Evolutionary conservation across 2,888 invertebrate genomes (phyloP), one percentile per base, ranked within the genome.

Genomic region (Saturnia japonica): DNA sequence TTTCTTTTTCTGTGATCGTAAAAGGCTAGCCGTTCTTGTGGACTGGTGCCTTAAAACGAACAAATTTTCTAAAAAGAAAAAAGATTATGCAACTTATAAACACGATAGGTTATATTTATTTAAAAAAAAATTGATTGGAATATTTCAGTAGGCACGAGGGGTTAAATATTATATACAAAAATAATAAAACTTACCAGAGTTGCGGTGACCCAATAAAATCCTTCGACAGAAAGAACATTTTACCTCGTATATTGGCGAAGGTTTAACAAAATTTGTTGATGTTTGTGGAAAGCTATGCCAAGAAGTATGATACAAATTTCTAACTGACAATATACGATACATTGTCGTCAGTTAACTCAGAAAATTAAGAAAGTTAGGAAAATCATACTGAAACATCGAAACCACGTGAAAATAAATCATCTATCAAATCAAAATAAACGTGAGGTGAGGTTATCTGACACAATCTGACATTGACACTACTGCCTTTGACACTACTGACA

Each of bases 201-300:
- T 82, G 67, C 83, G 77, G 45, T 84, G 85, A 68, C 85, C 84
- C 75, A 90, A 76, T 78, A 93, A 83, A 74, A 89, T 83, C 84
- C 87, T 92, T 71, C 86, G 89, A 77, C 94, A 94, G 85, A 90
- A 91, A 34, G 88, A 89, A 84, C 94, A 94, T 90, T 91, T 91
- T 84, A 90, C 86, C 80, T 91, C 88, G 43, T 84, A 76, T 75
- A 80, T 77, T 67, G 80, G 73, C 70, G 80, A 76, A 74, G 73
- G 83, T 77, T 80, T 85, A 16, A 84, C 54, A 40, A 83, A 77
- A 81, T 79, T 88, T 72, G 81, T 87, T 57, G 85, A 76, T 69
- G 87, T 81, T 71, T 86, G 75, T 25, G 88, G 78, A 72, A 88
- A 78, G 73, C 86, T 85, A 74, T 90, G 88, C 75, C 91, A 85